Base-by-base conservation (phyloP, 1,140 invertebrate genomes). In the Melanaphis sacchari region DNA sequence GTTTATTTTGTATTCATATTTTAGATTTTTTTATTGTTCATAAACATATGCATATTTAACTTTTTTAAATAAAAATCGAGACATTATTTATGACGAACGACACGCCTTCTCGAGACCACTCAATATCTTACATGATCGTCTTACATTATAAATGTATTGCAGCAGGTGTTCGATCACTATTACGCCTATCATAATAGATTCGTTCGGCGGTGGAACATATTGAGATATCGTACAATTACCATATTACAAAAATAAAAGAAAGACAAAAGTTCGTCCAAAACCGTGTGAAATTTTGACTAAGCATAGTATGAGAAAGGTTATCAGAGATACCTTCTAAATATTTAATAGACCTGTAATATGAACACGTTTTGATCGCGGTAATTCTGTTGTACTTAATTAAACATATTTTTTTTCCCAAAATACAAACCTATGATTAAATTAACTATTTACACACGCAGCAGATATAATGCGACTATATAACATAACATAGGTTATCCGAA, bases 241-340 rank as follows among this genome's bases (percentile, higher is more conserved):
- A 24, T 82, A 36, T 40, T 76, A n/a, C 31, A 15, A n/a, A 66
- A 40, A 8, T 22, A 21, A 40, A 81, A 81, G 76, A 40, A 82
- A 40, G 22, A 82, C 38, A 40, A 82, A 82, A 24, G 8, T 82
- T 38, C 38, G 22, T 82, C 76, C 6, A 22, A 40, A 38, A 82
- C 81, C 81, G 81, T 82, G 81, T 82, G 81, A 82, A 82, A 82
- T 82, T 40, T 22, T 82, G 38, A 76, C 59, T n/a, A n/a, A 76
- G 59, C 36, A 82, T 40, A 7, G 7, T 24, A 3, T 38, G 81
- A 38, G 38, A 38, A 18, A 82, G 38, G 81, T 82, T 82, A 82
- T 82, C 38, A 40, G 36, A 24, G 36, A 22, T 82, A 40, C 38
- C n/a, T 38, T 38, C 38, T 82, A 82, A 38, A 46, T 46, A 46